Percentiles rank a stretch among this genome's conserved stretches.
These are phyloP conservation scores for Isurus oxyrinchus DNA, from an alignment of 2,113 vertebrate genomes.

Conservation along the genomic window DNA sequence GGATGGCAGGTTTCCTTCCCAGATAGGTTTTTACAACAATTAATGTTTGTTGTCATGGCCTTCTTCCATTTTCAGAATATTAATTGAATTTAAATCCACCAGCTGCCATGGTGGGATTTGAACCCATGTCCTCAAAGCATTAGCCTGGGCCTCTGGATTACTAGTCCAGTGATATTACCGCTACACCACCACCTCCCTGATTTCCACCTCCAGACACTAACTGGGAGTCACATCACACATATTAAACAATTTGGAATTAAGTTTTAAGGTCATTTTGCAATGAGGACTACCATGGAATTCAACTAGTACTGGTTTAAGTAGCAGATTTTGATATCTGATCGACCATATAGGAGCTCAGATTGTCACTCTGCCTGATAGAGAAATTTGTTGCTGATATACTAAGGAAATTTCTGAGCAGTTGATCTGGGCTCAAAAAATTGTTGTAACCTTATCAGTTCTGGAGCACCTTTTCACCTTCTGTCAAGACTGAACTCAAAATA, in stretches of 20 bases:
- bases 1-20: too few relatives aligned
- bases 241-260: not conserved
- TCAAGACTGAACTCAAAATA: not conserved
- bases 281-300: not conserved
- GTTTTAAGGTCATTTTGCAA: not conserved
- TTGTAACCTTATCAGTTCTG: not conserved
- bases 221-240: not conserved
- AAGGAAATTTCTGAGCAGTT: not conserved
- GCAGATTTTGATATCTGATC: not conserved
- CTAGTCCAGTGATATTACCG: too few relatives aligned
- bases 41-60: too few relatives aligned
- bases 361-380: not conserved
- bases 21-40: too few relatives aligned
- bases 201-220: not conserved
- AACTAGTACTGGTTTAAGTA: not conserved
- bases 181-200: not conserved
- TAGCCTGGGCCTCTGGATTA: too few relatives aligned
- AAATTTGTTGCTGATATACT: not conserved
- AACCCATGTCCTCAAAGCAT: too few relatives aligned
- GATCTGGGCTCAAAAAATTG: not conserved
- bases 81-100: too few relatives aligned
- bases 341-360: not conserved
- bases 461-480: not conserved
- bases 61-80: too few relatives aligned
- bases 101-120: too few relatives aligned